These are phyloP conservation scores for Rhineura floridana DNA, from an alignment of 2,113 vertebrate genomes.

Conservation along the genomic window DNA sequence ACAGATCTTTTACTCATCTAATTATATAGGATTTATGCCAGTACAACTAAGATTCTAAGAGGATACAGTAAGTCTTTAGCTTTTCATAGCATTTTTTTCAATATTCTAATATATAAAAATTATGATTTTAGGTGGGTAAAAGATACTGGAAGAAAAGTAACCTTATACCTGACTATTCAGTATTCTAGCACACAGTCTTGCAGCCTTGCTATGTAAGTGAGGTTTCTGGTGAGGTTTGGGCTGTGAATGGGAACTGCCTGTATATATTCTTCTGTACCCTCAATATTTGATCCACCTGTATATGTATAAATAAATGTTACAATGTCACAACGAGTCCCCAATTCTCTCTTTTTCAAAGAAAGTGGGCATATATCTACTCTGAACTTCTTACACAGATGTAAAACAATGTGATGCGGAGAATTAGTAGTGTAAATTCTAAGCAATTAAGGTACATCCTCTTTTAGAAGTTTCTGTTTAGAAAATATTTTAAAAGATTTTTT, in stretches of 20 bases:
- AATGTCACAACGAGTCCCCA: not conserved
- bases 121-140: not conserved
- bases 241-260: not conserved
- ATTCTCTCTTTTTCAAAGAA: not conserved
- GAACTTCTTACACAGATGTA: not conserved
- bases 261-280: not conserved
- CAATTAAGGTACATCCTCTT: conserved; percentile 32
- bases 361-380: not conserved
- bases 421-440: not conserved
- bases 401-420: conserved; percentile 32
- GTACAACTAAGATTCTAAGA: not conserved
- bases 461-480: conserved; percentile 40
- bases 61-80: not conserved
- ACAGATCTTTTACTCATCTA: not conserved
- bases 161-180: not conserved
- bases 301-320: not conserved
- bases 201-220: not conserved
- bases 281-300: not conserved
- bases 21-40: not conserved
- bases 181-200: not conserved
- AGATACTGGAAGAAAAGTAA: not conserved
- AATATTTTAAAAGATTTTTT: conserved; percentile 11
- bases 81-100: not conserved
- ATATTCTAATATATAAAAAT: not conserved
- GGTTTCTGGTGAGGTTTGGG: not conserved